A percentile compares a stretch with the other conserved stretches of the same genome.
phyloP scores from a whole-genome alignment of 2,113 vertebrate genomes.

The Callaeas wilsoni region DNA sequence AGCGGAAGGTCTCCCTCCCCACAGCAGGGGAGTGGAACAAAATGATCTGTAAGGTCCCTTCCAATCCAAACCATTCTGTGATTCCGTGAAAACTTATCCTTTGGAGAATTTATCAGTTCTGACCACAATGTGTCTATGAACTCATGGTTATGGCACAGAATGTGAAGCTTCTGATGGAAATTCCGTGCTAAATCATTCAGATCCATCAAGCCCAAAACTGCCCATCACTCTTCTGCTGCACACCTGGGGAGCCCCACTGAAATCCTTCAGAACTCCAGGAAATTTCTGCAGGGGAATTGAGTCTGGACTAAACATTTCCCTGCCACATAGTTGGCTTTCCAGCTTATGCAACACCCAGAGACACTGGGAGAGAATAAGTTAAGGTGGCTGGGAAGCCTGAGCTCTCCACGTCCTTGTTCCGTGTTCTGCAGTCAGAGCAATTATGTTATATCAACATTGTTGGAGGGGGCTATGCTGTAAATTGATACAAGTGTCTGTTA shows the following conservation, averaged over 20 bases:
- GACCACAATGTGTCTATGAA: accelerated
- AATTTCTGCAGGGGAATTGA: not conserved
- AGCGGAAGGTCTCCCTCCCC: not conserved
- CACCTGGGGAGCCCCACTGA: no score
- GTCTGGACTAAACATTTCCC: not conserved
- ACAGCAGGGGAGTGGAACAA: not conserved
- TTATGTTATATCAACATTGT: slow-evolving; percentile 32
- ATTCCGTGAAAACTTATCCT: not conserved
- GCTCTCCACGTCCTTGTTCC: slow-evolving; percentile 16
- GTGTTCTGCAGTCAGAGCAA: slow-evolving; percentile 50
- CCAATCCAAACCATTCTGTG: not conserved
- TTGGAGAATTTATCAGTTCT: not conserved
- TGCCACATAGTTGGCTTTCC: not conserved
- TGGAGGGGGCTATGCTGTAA: slow-evolving; percentile 37
- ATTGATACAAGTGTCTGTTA: slow-evolving; percentile 61
- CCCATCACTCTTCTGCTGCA: not conserved
- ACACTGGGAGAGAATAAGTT: not conserved
- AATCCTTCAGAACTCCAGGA: not conserved
- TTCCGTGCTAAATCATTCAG: not conserved
- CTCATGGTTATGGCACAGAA: accelerated
- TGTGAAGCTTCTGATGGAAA: not conserved
- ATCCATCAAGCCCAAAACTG: not conserved
- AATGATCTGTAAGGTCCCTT: not conserved
- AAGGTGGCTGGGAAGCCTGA: not conserved
- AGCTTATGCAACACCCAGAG: not conserved